Evolutionary conservation across 2,113 vertebrate genomes (phyloP).

Genomic region (Hydrochoerus hydrochaeris): DNA sequence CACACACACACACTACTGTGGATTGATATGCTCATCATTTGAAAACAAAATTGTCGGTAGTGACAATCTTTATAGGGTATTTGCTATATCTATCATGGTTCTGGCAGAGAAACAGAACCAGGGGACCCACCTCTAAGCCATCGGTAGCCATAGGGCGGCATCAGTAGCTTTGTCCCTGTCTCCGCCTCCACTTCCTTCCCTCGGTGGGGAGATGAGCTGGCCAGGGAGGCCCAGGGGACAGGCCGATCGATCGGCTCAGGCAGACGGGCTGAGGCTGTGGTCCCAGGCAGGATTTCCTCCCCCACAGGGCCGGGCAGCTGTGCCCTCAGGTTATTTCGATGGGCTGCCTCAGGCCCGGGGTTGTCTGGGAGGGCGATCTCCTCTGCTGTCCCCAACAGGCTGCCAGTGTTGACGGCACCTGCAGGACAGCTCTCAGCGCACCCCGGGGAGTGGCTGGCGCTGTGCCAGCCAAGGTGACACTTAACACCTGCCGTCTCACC

Average conservation of each 20-base stretch:
- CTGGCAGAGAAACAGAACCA: background rate
- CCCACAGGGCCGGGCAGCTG: background rate
- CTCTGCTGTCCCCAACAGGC: background rate
- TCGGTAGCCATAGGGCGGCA: fast-evolving
- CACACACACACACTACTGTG: background rate
- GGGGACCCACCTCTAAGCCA: background rate
- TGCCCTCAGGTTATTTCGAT: background rate
- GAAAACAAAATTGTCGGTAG: background rate
- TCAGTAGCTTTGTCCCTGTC: too few species aligned
- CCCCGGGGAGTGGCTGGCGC: fast-evolving
- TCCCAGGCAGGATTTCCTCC: background rate
- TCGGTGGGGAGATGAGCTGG: background rate
- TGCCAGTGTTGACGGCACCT: too few species aligned
- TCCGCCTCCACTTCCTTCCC: background rate
- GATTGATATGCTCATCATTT: background rate
- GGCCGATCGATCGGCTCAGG: fast-evolving
- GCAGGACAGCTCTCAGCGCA: too few species aligned
- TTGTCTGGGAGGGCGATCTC: background rate
- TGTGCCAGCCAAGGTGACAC: too few species aligned
- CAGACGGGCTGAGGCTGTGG: background rate
- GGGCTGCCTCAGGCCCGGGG: background rate
- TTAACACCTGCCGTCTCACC: too few species aligned
- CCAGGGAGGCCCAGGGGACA: background rate
- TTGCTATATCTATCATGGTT: too few species aligned
- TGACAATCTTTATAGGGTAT: background rate